Evolutionary conservation across 2,113 vertebrate species (phyloP), one percentile per base, ranked within the genome.

Genomic region (Xiphophorus maculatus): DNA sequence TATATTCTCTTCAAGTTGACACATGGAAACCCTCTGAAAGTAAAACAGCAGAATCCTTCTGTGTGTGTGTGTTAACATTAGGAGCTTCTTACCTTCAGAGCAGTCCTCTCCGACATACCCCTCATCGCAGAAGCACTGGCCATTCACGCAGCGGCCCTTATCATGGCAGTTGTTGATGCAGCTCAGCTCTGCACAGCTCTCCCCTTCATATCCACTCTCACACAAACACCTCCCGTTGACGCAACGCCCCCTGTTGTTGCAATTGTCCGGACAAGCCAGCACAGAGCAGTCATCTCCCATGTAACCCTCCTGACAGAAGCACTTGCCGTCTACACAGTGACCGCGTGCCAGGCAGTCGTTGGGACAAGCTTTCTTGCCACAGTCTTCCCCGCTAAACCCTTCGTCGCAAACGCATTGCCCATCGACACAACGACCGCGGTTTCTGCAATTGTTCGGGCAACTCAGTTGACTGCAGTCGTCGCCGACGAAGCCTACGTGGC

Each of bases 331-430:
- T 0, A 88, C 0, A 3, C 96, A 97, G 70, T 66, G 1, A 4
- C 96, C 96, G 0, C 2, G 89, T 0, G 85, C 86, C 77, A 93
- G 84, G 90, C 96, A 97, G 90, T 95, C 58, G 0, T 93, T 96
- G 74, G 84, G 93, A 60, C 96, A 97, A 4, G 93, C 90, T 32
- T 73, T 92, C 9, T 91, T 92, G 3, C 91, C 19, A 28, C 98
- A 99, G 88, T 98, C 96, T 2, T 93, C 93, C 0, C 96, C 96
- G 0, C 87, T 66, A 84, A 96, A 97, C 17, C 96, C 96, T 3
- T 97, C 94, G 0, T 96, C 93, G 2, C 98, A 97, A 4, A 95
- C n/a, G 2, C 97, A 97, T 66, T 91, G 93, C 0, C 96, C 96
- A 0, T 95, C 89, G 2, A 94, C 13, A 37, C 97, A 97, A 1